Base-by-base conservation (phyloP, 2,888 invertebrate genomes). In the Pollenia labialis region DNA sequence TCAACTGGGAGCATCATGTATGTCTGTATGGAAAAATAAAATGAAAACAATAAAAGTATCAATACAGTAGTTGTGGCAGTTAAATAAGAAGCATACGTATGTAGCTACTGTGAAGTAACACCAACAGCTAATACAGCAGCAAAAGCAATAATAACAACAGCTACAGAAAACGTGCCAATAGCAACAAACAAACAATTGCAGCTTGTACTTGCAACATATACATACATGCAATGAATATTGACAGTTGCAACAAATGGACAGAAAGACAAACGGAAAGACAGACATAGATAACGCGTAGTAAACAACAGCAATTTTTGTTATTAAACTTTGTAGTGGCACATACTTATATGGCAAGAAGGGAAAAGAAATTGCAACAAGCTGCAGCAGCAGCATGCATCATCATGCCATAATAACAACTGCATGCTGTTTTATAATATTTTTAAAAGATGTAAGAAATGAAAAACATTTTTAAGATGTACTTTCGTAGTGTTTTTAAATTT, bases 41-140 rank as follows among this genome's bases (percentile, higher is more conserved):
- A 74, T 23, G 60, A 69, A 81, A 84, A 84, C 69, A 81, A 84
- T 87, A 87, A 81, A 84, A 87, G 62, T 84, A 87, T 84, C 87
- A 81, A 84, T 84, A 74, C 84, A 81, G 60, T 54, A 77, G 84
- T 81, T 80, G 81, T 71, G 60, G 79, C 74, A 80, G 74, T 84
- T 72, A 79, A 74, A 72, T 66, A 83, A 79, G 79, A 48, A 48
- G 62, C 58, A 69, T 10, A 62, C n/a, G 2, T 50, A 3, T 14
- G 6, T n/a, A 48, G 60, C 84, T 84, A 74, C 72, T 66, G 58
- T 69, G 50, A 81, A 71, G 52, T 50, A 64, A 60, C 48, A 58
- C 7, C 42, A 66, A 23, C 18, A 40, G 11, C 42, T 10, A 10
- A 23, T 40, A 52, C 42, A 76, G 56, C 75, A 76, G 44, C 62